Percentiles rank a stretch among this genome's conserved stretches.
These are phyloP conservation scores for Epinephelus lanceolatus DNA, from an alignment of 2,113 vertebrate genomes.

Conservation along the genomic window DNA sequence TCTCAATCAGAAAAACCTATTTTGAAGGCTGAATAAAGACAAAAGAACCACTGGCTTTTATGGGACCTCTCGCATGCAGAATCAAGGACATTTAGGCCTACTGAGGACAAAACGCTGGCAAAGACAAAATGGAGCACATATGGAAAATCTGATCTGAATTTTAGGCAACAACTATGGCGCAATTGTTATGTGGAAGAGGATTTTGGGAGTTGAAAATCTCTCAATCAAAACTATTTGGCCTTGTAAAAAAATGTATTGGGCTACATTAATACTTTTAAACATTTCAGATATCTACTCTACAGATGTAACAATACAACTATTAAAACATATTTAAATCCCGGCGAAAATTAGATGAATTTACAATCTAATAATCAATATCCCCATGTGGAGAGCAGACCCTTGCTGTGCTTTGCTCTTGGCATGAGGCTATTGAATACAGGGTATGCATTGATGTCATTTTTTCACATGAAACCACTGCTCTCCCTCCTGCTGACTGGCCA, in stretches of 20 bases:
- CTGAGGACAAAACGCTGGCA: conserved; percentile 25
- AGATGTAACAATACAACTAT: neutral
- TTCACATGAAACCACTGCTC: conserved; percentile 7
- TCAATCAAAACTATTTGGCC: neutral
- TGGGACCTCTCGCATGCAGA: conserved; percentile 22
- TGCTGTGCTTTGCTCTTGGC: conserved; percentile 13
- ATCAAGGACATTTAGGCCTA: conserved; percentile 50
- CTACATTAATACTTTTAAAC: neutral
- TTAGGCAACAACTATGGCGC: neutral
- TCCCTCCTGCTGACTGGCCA: conserved; percentile 2
- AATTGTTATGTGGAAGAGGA: neutral
- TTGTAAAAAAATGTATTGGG: neutral
- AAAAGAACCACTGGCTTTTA: conserved; percentile 50
- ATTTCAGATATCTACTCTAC: neutral
- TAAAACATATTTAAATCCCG: neutral
- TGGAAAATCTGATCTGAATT: neutral
- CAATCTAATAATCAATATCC: neutral
- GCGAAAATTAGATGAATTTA: conserved; percentile 10
- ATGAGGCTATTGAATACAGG: neutral
- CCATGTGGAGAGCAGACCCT: neutral
- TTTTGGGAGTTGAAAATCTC: neutral
- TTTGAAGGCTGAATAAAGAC: conserved; percentile 70
- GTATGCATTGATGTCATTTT: conserved; percentile 13
- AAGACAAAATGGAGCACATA: conserved; percentile 10
- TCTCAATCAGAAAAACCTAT: conserved; percentile 72